Conservation (phyloP, 2,888 invertebrate species). For the Minunthozetes semirufus region DNA sequence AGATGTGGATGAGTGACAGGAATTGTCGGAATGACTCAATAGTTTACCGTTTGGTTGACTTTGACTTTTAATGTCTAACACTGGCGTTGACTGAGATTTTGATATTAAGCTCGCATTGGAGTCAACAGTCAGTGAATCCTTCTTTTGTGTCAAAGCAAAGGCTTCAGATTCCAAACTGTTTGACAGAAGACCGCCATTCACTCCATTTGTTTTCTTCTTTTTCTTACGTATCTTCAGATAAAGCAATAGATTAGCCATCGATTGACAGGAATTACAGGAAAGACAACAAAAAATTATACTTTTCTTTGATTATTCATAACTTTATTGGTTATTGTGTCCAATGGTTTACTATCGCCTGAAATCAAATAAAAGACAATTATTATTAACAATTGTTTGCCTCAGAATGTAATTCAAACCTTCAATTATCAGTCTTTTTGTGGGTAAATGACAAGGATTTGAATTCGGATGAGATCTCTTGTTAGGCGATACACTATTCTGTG, state of each 20-base stretch:
- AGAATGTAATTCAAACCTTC: background rate
- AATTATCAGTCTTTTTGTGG: background rate
- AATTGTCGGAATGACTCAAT: background rate
- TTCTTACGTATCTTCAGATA: constrained; percentile 3
- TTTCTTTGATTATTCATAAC: background rate
- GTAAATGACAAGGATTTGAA: constrained; percentile 1
- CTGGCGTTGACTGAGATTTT: constrained; percentile 17
- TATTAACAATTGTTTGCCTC: too few relatives aligned
- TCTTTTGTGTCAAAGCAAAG: background rate
- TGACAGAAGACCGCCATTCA: background rate
- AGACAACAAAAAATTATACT: background rate
- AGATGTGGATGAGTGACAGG: constrained; percentile 5
- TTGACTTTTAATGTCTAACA: background rate
- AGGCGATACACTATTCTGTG: background rate
- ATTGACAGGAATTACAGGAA: background rate
- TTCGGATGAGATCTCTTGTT: constrained; percentile 5
- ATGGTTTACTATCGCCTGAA: background rate
- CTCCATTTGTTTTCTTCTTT: background rate
- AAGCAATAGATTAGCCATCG: too few relatives aligned
- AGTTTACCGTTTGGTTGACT: background rate
- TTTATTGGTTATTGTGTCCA: background rate
- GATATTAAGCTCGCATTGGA: background rate
- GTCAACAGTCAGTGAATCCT: background rate
- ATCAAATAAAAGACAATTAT: background rate
- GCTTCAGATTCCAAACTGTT: background rate